These are phyloP conservation scores for Pentalonia nigronervosa DNA, from an alignment of 1,140 invertebrate species.

Conservation along the genomic window DNA sequence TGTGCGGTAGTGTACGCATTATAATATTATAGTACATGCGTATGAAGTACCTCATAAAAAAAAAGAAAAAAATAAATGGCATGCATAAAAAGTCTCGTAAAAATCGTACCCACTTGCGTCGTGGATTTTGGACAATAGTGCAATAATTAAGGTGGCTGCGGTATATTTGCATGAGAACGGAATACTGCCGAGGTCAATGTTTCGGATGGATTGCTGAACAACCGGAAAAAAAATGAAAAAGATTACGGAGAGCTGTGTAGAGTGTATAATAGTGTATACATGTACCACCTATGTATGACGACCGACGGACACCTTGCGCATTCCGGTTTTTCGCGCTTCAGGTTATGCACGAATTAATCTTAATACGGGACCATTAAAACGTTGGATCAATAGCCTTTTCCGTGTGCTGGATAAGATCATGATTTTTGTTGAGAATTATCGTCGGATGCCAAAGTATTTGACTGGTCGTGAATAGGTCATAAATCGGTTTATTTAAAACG, in stretches of 20 bases:
- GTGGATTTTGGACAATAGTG: constrained; percentile 50
- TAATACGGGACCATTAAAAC: constrained; percentile 50
- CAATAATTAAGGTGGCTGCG: constrained; percentile 51
- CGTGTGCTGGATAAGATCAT: constrained; percentile 26
- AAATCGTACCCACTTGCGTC: constrained; percentile 14
- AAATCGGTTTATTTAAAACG: not conserved
- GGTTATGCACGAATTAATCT: constrained; percentile 54
- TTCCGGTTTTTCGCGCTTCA: constrained; percentile 52
- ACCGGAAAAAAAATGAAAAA: constrained; percentile 53
- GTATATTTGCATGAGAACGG: constrained; percentile 56
- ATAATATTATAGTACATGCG: too few relatives aligned
- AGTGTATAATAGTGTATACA: not conserved
- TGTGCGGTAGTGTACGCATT: not conserved
- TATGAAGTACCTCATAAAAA: not conserved
- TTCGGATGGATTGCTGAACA: constrained; percentile 55
- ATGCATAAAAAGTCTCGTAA: not conserved
- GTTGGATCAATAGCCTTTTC: constrained; percentile 51
- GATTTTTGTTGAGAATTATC: constrained; percentile 8
- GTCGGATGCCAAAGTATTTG: not conserved
- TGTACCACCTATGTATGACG: constrained; percentile 14
- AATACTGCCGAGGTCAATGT: constrained; percentile 55
- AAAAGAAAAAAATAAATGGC: not conserved
- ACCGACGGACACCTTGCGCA: constrained; percentile 49
- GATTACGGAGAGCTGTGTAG: not conserved
- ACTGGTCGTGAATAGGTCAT: not conserved